phyloP scores from a whole-genome alignment of 2,797 vertebrate genomes.

The Schizopygopsis malacanthus region DNA sequence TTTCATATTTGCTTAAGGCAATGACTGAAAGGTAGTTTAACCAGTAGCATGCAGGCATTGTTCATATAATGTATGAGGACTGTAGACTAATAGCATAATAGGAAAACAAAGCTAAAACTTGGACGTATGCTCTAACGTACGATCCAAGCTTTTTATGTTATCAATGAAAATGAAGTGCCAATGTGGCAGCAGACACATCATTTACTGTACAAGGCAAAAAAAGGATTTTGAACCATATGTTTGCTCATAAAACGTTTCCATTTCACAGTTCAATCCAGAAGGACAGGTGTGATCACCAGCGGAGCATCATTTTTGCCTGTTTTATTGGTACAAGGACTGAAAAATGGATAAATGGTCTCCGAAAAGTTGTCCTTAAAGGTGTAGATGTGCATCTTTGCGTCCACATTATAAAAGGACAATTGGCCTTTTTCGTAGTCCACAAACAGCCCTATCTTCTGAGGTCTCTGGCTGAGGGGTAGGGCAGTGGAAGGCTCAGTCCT shows the following conservation, averaged over 20 bases:
- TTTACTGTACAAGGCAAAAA: not conserved
- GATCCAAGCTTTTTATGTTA: not conserved
- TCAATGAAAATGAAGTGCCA: not conserved
- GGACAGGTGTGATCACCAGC: constrained; percentile 71
- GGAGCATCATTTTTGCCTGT: constrained; percentile 75
- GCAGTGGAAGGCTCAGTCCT: constrained; percentile 68
- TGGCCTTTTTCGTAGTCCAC: constrained; percentile 80
- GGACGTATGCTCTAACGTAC: not conserved
- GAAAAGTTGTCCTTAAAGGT: constrained; percentile 74
- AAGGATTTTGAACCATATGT: not conserved
- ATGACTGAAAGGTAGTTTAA: not conserved
- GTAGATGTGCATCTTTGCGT: constrained; percentile 76
- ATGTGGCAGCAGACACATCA: not conserved
- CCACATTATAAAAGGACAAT: constrained; percentile 80
- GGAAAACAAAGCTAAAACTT: not conserved
- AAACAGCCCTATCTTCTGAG: constrained; percentile 75
- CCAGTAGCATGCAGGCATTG: not conserved
- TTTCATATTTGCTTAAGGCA: not conserved
- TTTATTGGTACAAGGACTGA: constrained; percentile 78
- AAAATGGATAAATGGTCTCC: constrained; percentile 74
- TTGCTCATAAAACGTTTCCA: not conserved
- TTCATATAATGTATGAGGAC: not conserved
- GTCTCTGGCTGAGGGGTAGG: constrained; percentile 62
- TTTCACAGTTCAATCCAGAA: constrained; percentile 50
- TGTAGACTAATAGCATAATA: not conserved